Evolutionary conservation across 1,140 invertebrate genomes (phyloP).

Genomic region (Ostrea denselamellosa): DNA sequence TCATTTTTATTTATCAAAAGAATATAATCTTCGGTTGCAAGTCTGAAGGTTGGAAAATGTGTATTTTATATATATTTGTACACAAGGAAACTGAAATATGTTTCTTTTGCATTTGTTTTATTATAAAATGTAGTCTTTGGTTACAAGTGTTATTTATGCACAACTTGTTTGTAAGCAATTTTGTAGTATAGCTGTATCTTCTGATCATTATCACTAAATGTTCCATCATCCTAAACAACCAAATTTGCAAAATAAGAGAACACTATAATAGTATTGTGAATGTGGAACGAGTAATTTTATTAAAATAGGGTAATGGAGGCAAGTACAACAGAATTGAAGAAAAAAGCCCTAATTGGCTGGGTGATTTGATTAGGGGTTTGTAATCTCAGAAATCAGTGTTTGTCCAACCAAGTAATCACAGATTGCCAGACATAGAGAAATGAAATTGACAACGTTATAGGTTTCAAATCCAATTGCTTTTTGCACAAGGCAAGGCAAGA

Average conservation of each 20-base stretch:
- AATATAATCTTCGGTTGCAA: too few species aligned
- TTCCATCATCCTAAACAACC: too few species aligned
- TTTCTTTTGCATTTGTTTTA: too few species aligned
- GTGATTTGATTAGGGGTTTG: slow-evolving; percentile 19
- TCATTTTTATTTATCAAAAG: too few species aligned
- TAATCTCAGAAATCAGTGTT: slow-evolving; percentile 33
- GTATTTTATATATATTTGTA: too few species aligned
- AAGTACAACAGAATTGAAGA: background rate
- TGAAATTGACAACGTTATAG: slow-evolving; percentile 45
- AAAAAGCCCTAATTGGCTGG: background rate
- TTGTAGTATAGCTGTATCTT: background rate
- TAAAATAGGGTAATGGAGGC: background rate
- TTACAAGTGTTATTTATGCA: too few species aligned
- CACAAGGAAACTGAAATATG: too few species aligned
- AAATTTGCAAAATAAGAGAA: too few species aligned
- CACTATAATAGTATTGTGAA: slow-evolving; percentile 10
- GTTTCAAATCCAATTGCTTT: slow-evolving; percentile 39
- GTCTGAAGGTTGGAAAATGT: too few species aligned
- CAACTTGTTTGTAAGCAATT: too few species aligned
- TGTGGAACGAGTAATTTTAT: slow-evolving; percentile 20
- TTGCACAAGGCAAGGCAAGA: background rate
- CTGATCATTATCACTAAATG: background rate
- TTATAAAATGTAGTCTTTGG: too few species aligned
- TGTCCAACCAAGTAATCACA: slow-evolving; percentile 35
- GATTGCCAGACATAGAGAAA: slow-evolving; percentile 43